phyloP scores from a whole-genome alignment of 2,797 vertebrate genomes.

The Chaetodon trifasciatus region DNA sequence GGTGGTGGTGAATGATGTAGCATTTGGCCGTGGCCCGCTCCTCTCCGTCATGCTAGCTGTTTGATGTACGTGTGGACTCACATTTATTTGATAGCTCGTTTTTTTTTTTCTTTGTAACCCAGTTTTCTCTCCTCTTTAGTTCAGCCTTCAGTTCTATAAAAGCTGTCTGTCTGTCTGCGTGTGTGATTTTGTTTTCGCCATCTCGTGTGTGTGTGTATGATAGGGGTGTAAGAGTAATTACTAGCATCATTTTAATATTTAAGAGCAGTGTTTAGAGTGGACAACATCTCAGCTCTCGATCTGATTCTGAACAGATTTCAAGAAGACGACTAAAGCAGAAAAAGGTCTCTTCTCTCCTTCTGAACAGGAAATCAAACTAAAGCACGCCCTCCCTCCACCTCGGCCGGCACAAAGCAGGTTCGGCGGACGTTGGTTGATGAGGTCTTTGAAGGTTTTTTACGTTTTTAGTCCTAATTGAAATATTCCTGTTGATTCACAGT shows the following conservation, averaged over 20 bases:
- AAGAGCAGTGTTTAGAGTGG: conserved; percentile 20
- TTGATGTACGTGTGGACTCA: conserved; percentile 11
- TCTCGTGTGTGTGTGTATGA: conserved; percentile 2
- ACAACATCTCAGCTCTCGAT: neutral
- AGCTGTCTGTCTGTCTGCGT: conserved; percentile 28
- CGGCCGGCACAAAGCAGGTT: neutral
- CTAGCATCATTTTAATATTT: conserved; percentile 52
- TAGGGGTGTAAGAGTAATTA: conserved; percentile 9
- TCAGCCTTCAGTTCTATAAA: conserved; percentile 50
- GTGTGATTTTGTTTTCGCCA: conserved; percentile 15
- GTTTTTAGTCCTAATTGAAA: too few relatives aligned
- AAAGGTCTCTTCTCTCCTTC: neutral
- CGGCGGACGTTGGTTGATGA: neutral
- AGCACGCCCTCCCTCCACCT: neutral
- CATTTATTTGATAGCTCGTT: neutral
- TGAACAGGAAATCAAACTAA: neutral
- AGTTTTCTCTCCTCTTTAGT: conserved; percentile 30
- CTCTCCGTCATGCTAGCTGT: neutral
- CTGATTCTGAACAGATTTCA: neutral
- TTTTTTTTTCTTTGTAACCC: conserved; percentile 1
- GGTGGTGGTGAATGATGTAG: conserved; percentile 39
- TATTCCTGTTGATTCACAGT: too few relatives aligned
- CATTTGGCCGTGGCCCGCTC: conserved; percentile 18
- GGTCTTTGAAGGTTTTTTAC: neutral
- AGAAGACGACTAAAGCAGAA: neutral